phyloP scores from a whole-genome alignment of 2,888 invertebrate species.

The Oscheius sp. region DNA sequence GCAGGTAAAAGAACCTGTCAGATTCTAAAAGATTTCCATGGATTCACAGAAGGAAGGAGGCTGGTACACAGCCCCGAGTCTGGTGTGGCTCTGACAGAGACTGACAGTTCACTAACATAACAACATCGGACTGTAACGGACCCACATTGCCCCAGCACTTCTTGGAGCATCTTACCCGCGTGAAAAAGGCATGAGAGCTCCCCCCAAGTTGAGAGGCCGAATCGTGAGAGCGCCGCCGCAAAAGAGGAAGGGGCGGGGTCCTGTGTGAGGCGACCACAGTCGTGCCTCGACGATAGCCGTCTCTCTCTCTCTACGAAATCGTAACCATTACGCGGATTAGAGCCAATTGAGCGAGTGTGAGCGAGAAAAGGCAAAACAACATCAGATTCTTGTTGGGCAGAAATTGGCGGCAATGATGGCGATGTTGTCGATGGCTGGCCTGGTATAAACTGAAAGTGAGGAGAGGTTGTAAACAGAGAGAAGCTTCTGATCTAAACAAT shows the following conservation, averaged over 20 bases:
- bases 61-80: too few relatives aligned
- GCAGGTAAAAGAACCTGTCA: too few relatives aligned
- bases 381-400: not conserved
- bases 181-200: conserved; percentile 32
- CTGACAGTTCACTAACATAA: too few relatives aligned
- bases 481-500: not conserved
- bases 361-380: not conserved
- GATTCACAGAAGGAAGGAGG: too few relatives aligned
- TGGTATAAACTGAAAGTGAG: not conserved
- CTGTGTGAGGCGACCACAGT: not conserved
- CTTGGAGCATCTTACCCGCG: conserved; percentile 6
- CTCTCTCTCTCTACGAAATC: conserved; percentile 2
- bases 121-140: too few relatives aligned
- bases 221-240: conserved; percentile 38
- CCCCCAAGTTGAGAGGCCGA: conserved; percentile 31
- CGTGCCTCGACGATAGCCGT: conserved; percentile 28
- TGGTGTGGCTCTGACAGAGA: too few relatives aligned
- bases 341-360: conserved; percentile 20
- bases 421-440: not conserved
- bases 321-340: conserved; percentile 36
- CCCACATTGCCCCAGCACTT: too few relatives aligned
- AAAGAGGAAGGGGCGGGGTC: conserved; percentile 33
- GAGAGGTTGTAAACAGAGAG: not conserved
- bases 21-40: too few relatives aligned
- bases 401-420: too few relatives aligned